phyloP scores from a whole-genome alignment of 2,888 invertebrate genomes.

The Parascotia fuliginaria region DNA sequence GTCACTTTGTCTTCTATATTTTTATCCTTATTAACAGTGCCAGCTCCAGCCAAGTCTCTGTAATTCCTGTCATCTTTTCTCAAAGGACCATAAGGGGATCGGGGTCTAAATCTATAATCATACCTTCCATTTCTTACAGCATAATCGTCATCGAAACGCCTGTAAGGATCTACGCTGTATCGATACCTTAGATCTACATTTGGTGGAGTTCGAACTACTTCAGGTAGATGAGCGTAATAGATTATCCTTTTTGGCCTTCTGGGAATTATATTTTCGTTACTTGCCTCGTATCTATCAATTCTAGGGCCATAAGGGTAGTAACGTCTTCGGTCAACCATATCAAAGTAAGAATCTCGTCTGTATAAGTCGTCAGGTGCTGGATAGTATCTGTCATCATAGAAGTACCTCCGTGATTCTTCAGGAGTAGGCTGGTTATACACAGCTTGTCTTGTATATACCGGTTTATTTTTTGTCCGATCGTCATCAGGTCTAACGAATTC shows the following conservation, averaged over 20 bases:
- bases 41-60: slow-evolving; percentile 74
- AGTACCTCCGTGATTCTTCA: slow-evolving; percentile 73
- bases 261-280: slow-evolving; percentile 70
- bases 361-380: slow-evolving; percentile 69
- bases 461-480: slow-evolving; percentile 66
- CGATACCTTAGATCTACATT: slow-evolving; percentile 84
- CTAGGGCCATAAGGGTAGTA: slow-evolving; percentile 64
- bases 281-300: slow-evolving; percentile 75
- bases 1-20: slow-evolving; percentile 78
- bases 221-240: slow-evolving; percentile 90
- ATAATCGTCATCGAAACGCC: slow-evolving; percentile 74
- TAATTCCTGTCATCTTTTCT: slow-evolving; percentile 80
- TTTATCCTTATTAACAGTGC: slow-evolving; percentile 72
- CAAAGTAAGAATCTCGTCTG: slow-evolving; percentile 75
- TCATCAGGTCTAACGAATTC: slow-evolving; percentile 79
- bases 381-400: slow-evolving; percentile 73
- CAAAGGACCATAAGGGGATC: slow-evolving; percentile 75
- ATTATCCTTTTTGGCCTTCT: slow-evolving; percentile 87
- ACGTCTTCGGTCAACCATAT: slow-evolving; percentile 70
- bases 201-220: slow-evolving; percentile 87
- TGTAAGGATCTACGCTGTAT: slow-evolving; percentile 78
- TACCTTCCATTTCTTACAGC: slow-evolving; percentile 72
- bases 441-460: slow-evolving; percentile 79
- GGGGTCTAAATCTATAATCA: slow-evolving; percentile 75
- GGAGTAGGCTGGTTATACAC: slow-evolving; percentile 69